Base-by-base conservation (phyloP, 2,888 invertebrate genomes). In the Unio delphinus region DNA sequence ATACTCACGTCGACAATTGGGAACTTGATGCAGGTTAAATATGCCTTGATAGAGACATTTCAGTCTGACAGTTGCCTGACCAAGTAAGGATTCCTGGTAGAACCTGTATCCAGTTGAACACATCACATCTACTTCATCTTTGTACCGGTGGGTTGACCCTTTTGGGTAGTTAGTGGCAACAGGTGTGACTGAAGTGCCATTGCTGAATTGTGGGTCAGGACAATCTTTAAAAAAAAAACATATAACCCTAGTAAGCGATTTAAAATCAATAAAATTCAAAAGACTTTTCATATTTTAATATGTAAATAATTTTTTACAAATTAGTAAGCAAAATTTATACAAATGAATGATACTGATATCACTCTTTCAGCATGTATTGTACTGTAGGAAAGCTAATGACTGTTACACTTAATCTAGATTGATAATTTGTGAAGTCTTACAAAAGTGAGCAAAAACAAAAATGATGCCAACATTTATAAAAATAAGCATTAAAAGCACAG, bases 71-170 rank as follows among this genome's bases (percentile, higher is more conserved):
- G 45, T 11, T 45, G 45, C 4, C 45, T 45, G 45, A 45, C 0
- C 45, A 45, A 15, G 15, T 15, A 45, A 45, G 15, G 45, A 45
- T 45, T 45, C 45, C 45, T 45, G 45, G 45, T 45, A 45, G 45
- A 45, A 45, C 45, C 45, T 45, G 64, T 84, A 82, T n/a, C 86
- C 86, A 11, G 11, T 17, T 11, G 69, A 61, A 70, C 86, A 86
- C 20, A 69, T 72, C 2, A 86, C 76, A 5, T 61, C 72, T 61
- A 81, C 78, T 3, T n/a, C 20, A 3, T 78, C 74, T 0, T 71
- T 78, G 64, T 80, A 83, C 55, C 67, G 67, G 67, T 70, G 72
- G 20, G 30, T 69, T 20, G 71, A 45, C 15, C 45, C 45, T 45
- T 11, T 2, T 15, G 45, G 45, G 45, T 45, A 45, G 45, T 45